Conservation (phyloP, 2,113 vertebrate species). For the Tragelaphus strepsiceros region DNA sequence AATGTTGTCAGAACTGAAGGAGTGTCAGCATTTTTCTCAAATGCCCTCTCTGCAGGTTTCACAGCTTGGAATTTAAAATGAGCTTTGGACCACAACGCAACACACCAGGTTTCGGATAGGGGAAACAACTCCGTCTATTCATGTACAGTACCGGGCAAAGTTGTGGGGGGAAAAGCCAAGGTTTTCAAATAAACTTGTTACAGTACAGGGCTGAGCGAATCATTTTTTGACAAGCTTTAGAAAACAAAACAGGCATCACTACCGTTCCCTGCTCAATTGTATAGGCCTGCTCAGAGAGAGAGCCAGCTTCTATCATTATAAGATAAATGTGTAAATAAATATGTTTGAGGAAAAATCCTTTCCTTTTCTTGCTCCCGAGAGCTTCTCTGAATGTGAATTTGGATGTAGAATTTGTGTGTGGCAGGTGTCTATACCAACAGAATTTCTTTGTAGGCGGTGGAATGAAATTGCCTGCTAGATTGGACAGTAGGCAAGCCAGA, state of each 20-base stretch:
- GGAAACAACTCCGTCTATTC: not conserved
- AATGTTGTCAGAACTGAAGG: slow-evolving; percentile 32
- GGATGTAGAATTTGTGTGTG: not conserved
- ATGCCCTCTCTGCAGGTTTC: slow-evolving; percentile 32
- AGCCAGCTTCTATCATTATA: not conserved
- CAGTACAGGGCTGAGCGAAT: not conserved
- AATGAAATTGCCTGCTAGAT: not conserved
- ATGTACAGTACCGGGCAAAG: not conserved
- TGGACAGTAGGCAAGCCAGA: not conserved
- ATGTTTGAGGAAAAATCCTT: not conserved
- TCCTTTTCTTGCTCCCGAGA: not conserved
- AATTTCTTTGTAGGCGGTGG: not conserved
- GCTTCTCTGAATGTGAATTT: not conserved
- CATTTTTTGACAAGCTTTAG: not conserved
- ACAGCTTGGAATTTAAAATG: slow-evolving; percentile 37
- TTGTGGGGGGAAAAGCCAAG: not conserved
- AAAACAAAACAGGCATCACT: not conserved
- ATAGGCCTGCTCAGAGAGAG: not conserved
- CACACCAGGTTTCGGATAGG: not conserved
- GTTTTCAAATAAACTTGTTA: slow-evolving; percentile 44
- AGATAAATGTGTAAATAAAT: not conserved
- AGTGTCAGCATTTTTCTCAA: slow-evolving; percentile 56
- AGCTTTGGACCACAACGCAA: slow-evolving; percentile 13
- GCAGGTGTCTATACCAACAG: not conserved
- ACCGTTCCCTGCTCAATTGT: not conserved